Percentiles rank a stretch among this genome's conserved stretches.
Conservation (phyloP, 2,888 invertebrate genomes). For the Lasius platythorax region DNA sequence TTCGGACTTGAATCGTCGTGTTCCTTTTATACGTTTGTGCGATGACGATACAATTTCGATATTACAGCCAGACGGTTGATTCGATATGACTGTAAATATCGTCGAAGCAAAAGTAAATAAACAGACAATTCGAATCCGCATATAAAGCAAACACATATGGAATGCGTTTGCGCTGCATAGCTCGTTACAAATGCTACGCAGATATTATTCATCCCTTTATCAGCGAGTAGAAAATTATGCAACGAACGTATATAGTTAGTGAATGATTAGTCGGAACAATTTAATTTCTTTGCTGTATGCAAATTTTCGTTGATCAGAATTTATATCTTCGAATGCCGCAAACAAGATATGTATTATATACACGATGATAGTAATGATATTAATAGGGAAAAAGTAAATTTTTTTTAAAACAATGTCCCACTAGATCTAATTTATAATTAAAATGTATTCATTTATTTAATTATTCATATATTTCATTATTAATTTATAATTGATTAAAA, state of each 20-base stretch:
- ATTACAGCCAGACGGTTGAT: background rate
- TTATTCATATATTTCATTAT: constrained; percentile 16
- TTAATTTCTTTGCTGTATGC: background rate
- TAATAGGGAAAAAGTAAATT: background rate
- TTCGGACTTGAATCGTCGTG: constrained; percentile 34
- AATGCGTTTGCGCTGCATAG: background rate
- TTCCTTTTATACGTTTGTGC: constrained; percentile 33
- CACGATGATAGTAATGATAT: background rate
- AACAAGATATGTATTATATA: background rate
- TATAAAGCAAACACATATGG: background rate
- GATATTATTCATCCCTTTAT: constrained; percentile 45
- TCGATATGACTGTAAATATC: background rate
- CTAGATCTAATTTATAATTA: background rate
- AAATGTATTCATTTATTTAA: background rate
- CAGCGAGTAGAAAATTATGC: constrained; percentile 32
- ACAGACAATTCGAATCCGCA: constrained; percentile 7
- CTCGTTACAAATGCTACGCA: constrained; percentile 1
- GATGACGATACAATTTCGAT: constrained; percentile 1
- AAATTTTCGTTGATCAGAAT: constrained; percentile 23
- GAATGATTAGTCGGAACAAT: constrained; percentile 11
- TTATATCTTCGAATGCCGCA: background rate
- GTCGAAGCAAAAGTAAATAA: constrained; percentile 31
- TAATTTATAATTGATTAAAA: constrained; percentile 18
- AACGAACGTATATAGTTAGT: background rate
- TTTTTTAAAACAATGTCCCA: background rate